Evolutionary conservation across 2,888 invertebrate genomes (phyloP).

Genomic region (Latrodectus hesperus): DNA sequence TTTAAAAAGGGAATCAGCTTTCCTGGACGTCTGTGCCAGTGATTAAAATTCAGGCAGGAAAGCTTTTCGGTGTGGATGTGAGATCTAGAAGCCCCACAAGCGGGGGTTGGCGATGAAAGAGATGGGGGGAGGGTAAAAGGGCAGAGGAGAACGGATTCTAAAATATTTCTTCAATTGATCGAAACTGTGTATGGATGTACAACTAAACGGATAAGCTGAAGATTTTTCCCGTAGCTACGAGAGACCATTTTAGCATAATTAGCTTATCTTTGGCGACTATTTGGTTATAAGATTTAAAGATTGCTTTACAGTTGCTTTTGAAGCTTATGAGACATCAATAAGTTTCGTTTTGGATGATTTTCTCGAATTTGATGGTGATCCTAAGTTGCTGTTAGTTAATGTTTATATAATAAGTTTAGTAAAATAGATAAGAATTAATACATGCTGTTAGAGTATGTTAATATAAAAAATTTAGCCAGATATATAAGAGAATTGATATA

Average conservation of each 20-base stretch:
- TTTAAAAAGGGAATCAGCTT: conserved; percentile 53
- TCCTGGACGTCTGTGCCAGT: conserved; percentile 28
- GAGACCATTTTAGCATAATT: not conserved
- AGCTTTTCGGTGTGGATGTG: not conserved
- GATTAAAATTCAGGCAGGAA: conserved; percentile 56
- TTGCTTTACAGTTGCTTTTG: no score
- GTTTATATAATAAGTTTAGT: no score
- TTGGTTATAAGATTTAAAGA: not conserved
- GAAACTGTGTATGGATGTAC: conserved; percentile 18
- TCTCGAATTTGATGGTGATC: no score
- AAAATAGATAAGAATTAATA: no score
- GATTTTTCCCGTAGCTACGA: conserved; percentile 5
- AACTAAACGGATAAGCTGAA: conserved; percentile 33
- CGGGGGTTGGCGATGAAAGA: not conserved
- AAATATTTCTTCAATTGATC: not conserved
- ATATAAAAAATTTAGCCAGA: no score
- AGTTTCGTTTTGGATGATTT: no score
- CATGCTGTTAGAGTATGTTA: no score
- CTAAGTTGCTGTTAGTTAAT: no score
- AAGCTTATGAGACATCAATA: no score
- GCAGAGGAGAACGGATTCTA: not conserved
- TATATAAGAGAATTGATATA: no score
- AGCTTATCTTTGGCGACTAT: not conserved
- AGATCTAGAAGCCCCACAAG: not conserved
- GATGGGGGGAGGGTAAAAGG: not conserved